Conservation (phyloP, 2,888 invertebrate genomes). For the Andrena bucephala region DNA sequence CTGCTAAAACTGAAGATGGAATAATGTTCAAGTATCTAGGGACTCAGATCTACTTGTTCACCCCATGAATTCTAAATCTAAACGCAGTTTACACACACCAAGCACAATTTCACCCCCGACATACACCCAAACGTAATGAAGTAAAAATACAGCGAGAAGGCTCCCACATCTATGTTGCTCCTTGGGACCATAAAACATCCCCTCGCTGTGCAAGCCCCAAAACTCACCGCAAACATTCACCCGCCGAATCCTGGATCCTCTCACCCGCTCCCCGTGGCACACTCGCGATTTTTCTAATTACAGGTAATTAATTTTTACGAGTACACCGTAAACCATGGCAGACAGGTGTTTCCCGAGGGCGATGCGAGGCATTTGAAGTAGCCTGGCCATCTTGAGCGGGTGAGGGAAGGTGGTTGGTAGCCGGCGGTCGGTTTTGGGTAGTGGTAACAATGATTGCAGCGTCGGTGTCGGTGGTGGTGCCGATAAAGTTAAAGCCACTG, state of each 20-base stretch:
- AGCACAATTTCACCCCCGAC: neutral
- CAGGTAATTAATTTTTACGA: slow-evolving; percentile 82
- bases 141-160: slow-evolving; percentile 1
- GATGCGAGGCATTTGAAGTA: slow-evolving; percentile 39
- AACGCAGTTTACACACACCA: neutral
- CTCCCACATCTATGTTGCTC: neutral
- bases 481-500: slow-evolving; percentile 84
- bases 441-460: slow-evolving; percentile 65
- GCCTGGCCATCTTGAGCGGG: slow-evolving; percentile 37
- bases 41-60: too few relatives aligned
- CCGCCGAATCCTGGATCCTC: neutral
- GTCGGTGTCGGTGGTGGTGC: slow-evolving; percentile 76
- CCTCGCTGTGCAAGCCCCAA: neutral
- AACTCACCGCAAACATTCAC: neutral
- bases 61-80: neutral
- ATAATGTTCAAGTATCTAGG: too few relatives aligned
- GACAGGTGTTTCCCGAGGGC: slow-evolving; percentile 78
- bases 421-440: slow-evolving; percentile 54
- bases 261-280: neutral
- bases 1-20: too few relatives aligned
- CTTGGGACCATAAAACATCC: slow-evolving; percentile 32
- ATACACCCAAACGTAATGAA: neutral
- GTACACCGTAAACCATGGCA: slow-evolving; percentile 77
- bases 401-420: slow-evolving; percentile 35
- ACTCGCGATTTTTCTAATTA: slow-evolving; percentile 77